A percentile compares a stretch with the other conserved stretches of the same genome.
These are phyloP conservation scores for Dromius quadrimaculatus DNA, from an alignment of 2,888 invertebrate species.

Conservation along the genomic window DNA sequence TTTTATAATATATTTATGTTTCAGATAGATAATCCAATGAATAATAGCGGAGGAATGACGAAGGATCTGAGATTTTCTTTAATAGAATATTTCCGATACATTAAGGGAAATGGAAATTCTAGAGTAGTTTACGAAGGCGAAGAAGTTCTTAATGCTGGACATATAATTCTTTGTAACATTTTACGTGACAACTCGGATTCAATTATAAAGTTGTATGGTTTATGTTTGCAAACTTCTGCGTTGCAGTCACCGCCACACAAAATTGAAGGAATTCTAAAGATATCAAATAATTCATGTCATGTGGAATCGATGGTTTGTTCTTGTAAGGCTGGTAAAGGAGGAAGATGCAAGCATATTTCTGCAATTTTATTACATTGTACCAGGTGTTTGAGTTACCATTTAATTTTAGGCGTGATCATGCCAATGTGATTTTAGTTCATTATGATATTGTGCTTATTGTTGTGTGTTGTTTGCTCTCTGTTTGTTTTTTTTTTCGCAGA, in stretches of 20 bases:
- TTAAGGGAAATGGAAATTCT: slow-evolving; percentile 11
- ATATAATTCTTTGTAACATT: slow-evolving; percentile 1
- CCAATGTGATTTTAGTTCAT: slow-evolving; percentile 12
- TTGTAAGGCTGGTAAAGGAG: slow-evolving; percentile 1
- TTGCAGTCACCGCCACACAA: neutral
- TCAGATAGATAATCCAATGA: too few relatives aligned
- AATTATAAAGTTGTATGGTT: neutral
- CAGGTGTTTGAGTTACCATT: slow-evolving; percentile 13
- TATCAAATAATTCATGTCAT: neutral
- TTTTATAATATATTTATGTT: too few relatives aligned
- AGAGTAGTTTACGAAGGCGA: slow-evolving; percentile 3
- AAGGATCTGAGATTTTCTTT: slow-evolving; percentile 11
- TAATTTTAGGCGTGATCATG: slow-evolving; percentile 2
- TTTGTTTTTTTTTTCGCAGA: slow-evolving; percentile 21
- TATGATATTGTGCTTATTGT: slow-evolving; percentile 22
- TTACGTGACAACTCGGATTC: too few relatives aligned
- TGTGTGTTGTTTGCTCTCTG: slow-evolving; percentile 20
- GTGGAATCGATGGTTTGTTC: slow-evolving; percentile 5
- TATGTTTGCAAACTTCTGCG: slow-evolving; percentile 4
- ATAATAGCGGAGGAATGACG: too few relatives aligned
- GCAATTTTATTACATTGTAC: slow-evolving; percentile 14
- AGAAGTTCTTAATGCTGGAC: slow-evolving; percentile 3
- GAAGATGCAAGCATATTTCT: slow-evolving; percentile 7
- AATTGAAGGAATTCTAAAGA: neutral
- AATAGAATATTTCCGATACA: slow-evolving; percentile 3